Conservation (phyloP, 2,888 invertebrate species). For the Parnassius smintheus region DNA sequence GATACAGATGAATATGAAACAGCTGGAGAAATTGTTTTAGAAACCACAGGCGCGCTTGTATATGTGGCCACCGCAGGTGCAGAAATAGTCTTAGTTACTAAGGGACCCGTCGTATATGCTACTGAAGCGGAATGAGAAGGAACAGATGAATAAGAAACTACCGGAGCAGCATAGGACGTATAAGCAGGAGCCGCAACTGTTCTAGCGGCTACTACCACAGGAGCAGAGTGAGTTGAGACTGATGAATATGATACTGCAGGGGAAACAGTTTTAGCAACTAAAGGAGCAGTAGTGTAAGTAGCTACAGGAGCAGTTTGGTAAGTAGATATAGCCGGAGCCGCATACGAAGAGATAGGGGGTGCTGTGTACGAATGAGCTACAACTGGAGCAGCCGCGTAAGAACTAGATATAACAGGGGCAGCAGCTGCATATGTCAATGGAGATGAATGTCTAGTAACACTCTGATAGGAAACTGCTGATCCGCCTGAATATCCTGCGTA, state of each 20-base stretch:
- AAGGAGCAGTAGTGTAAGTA: conserved; percentile 68
- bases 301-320: conserved; percentile 77
- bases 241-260: conserved; percentile 33
- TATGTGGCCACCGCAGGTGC: conserved; percentile 36
- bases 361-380: conserved; percentile 43
- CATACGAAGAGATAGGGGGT: conserved; percentile 39
- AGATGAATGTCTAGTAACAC: conserved; percentile 28
- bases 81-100: conserved; percentile 48
- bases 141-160: conserved; percentile 35
- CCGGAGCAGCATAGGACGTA: conserved; percentile 64
- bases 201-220: conserved; percentile 48
- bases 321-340: conserved; percentile 36
- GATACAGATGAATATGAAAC: conserved; percentile 32
- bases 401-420: conserved; percentile 34
- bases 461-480: conserved; percentile 39
- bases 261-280: conserved; percentile 27
- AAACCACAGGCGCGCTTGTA: conserved; percentile 26
- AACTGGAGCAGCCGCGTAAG: conserved; percentile 37
- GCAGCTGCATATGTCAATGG: conserved; percentile 32
- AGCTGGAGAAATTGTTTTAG: conserved; percentile 11
- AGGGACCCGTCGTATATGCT: conserved; percentile 50
- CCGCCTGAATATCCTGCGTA: conserved; percentile 35
- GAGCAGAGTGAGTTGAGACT: conserved; percentile 42
- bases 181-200: conserved; percentile 24
- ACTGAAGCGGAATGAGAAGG: conserved; percentile 68